phyloP scores from a whole-genome alignment of 2,797 vertebrate species.

The Sebastes trivittatus region DNA sequence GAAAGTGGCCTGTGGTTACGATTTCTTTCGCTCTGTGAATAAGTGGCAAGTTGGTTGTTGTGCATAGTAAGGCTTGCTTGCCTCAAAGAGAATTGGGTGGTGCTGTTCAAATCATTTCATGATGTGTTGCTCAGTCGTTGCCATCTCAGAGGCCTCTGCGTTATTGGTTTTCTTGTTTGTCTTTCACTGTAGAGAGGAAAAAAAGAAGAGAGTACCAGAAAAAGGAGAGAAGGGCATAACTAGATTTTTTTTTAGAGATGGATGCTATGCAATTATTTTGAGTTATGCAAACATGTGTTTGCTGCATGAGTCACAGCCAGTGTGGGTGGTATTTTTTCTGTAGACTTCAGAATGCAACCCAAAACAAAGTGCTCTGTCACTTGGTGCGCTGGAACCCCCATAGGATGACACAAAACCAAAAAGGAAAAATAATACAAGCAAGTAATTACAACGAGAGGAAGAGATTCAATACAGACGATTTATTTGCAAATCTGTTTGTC shows the following conservation, averaged over 20 bases:
- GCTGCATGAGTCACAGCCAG: conserved; percentile 30
- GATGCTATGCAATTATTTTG: conserved; percentile 55
- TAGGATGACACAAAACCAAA: conserved; percentile 14
- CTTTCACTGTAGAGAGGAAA: conserved; percentile 4
- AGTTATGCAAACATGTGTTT: conserved; percentile 58
- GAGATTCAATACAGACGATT: conserved; percentile 31
- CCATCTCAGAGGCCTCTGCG: conserved; percentile 16
- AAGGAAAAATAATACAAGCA: neutral
- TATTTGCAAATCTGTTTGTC: conserved; percentile 31
- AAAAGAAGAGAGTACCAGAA: neutral
- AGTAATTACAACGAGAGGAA: conserved; percentile 15
- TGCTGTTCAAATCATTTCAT: conserved; percentile 50
- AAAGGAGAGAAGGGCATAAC: conserved; percentile 27
- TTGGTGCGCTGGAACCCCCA: conserved; percentile 9
- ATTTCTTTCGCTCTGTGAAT: conserved; percentile 11
- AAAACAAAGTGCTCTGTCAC: conserved; percentile 46
- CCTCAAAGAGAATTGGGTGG: conserved; percentile 28
- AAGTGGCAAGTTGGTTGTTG: conserved; percentile 28
- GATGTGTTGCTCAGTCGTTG: conserved; percentile 29
- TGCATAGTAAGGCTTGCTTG: conserved; percentile 18
- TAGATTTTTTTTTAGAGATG: conserved; percentile 43
- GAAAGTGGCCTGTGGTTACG: conserved; percentile 19
- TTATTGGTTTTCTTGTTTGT: conserved; percentile 58
- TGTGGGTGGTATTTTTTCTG: conserved; percentile 34
- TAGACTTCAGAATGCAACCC: conserved; percentile 21